phyloP scores from a whole-genome alignment of 2,888 invertebrate species.

The Celastrina argiolus region DNA sequence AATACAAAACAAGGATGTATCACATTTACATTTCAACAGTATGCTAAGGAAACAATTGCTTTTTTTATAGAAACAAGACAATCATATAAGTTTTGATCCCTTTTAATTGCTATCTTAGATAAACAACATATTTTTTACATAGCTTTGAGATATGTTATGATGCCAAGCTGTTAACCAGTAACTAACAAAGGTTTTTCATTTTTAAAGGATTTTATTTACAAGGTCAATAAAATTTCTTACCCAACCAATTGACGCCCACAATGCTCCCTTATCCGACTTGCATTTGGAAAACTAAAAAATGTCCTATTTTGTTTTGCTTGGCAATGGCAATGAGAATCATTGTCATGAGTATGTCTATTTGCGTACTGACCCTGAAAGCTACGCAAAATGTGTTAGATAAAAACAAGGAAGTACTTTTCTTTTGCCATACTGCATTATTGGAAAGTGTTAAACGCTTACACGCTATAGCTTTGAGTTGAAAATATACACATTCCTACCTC shows the following conservation, averaged over 20 bases:
- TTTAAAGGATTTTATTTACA: background rate
- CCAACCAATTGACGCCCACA: slow-evolving; percentile 86
- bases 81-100: no score
- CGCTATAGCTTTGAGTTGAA: background rate
- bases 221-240: slow-evolving; percentile 53
- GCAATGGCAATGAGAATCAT: slow-evolving; percentile 52
- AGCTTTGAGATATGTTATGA: no score
- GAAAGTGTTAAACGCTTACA: background rate
- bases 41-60: no score
- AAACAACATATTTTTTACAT: no score
- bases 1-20: slow-evolving; percentile 36
- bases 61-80: no score
- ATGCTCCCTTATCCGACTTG: slow-evolving; percentile 80
- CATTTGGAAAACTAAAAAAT: slow-evolving; percentile 59
- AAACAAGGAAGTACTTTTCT: background rate
- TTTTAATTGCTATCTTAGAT: no score
- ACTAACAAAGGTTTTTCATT: background rate
- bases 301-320: slow-evolving; percentile 51
- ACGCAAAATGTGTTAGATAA: slow-evolving; percentile 24
- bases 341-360: slow-evolving; percentile 54
- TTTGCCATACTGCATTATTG: background rate
- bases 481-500: slow-evolving; percentile 23
- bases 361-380: slow-evolving; percentile 75
- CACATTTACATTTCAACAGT: background rate
- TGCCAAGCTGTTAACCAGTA: background rate